phyloP scores from a whole-genome alignment of 2,113 vertebrate genomes.

The Sitta europaea region DNA sequence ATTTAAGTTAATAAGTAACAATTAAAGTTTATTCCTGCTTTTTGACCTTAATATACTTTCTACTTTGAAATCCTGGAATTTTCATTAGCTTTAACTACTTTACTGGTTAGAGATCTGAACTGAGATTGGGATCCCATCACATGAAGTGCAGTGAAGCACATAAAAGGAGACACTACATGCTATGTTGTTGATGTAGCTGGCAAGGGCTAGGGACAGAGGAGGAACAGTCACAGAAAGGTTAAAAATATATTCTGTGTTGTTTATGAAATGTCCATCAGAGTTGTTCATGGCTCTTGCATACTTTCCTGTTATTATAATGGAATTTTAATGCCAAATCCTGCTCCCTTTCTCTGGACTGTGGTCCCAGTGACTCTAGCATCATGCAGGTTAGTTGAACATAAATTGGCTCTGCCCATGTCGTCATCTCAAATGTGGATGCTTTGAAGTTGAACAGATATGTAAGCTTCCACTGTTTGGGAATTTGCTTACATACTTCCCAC shows the following conservation, averaged over 20 bases:
- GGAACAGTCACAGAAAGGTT: background rate
- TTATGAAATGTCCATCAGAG: background rate
- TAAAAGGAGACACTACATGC: background rate
- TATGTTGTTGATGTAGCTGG: background rate
- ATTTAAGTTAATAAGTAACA: background rate
- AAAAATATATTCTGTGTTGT: background rate
- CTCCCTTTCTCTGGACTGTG: background rate
- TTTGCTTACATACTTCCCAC: background rate
- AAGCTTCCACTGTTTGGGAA: background rate
- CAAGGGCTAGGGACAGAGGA: background rate
- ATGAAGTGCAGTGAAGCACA: background rate
- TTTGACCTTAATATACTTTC: background rate
- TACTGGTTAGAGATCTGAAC: background rate
- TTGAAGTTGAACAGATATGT: background rate
- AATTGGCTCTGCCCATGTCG: background rate
- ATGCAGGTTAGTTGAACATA: background rate
- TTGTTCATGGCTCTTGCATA: background rate
- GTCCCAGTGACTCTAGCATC: background rate
- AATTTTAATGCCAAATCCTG: background rate
- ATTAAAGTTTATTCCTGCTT: background rate
- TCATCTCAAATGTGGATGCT: background rate
- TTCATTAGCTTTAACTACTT: background rate
- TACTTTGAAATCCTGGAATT: background rate
- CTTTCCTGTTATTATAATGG: background rate
- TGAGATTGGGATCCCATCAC: background rate